A percentile compares a stretch with the other conserved stretches of the same genome.
Conservation (phyloP, 2,113 vertebrate genomes). For the Sialia sialis region DNA sequence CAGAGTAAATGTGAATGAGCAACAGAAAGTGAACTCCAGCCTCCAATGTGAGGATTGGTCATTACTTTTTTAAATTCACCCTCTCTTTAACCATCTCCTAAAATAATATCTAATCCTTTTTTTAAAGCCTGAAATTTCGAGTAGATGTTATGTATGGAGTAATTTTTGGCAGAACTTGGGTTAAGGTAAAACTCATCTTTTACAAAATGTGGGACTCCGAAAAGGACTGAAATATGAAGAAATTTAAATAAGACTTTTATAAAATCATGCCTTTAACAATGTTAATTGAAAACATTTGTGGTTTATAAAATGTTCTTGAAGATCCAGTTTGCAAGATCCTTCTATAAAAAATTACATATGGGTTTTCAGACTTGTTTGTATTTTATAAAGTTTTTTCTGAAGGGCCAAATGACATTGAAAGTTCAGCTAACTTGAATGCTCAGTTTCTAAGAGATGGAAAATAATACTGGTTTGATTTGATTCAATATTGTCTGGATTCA, state of each 20-base stretch:
- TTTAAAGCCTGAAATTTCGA: background rate
- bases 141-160: background rate
- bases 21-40: background rate
- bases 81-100: background rate
- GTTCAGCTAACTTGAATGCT: background rate
- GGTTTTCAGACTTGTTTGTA: background rate
- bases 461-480: background rate
- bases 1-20: background rate
- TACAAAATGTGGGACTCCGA: background rate
- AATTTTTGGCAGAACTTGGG: background rate
- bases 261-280: background rate
- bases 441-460: conserved; percentile 5
- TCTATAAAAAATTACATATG: background rate
- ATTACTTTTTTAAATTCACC: background rate
- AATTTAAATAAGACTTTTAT: background rate
- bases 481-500: conserved; percentile 1
- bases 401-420: background rate
- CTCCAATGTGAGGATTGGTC: background rate
- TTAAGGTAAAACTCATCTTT: background rate
- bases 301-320: background rate
- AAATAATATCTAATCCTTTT: background rate
- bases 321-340: background rate
- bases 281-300: background rate
- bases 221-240: background rate
- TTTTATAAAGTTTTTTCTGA: background rate